Base-by-base conservation (phyloP, 2,797 vertebrate species). In the Sarcophilus harrisii region DNA sequence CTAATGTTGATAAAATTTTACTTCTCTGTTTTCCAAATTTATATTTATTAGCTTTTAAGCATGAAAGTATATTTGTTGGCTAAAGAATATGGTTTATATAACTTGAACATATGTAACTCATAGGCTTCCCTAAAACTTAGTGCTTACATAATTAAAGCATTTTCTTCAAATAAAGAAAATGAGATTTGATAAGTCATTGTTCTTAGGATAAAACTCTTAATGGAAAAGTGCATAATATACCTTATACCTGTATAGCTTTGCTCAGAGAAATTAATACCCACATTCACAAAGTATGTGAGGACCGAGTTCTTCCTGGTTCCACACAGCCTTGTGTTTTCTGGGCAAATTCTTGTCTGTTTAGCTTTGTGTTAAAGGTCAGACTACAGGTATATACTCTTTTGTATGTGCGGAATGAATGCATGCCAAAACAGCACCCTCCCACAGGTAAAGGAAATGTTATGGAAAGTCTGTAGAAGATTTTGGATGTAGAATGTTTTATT, bases 81-180 rank as follows among this genome's bases (percentile, higher is more conserved):
- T 90, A 54, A 94, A 57, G 52, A 90, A 54, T 92, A 57, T 94
- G 5, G 62, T 60, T 38, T 59, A 57, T 28, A 45, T 89, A 91
- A 90, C 60, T 90, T 93, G 92, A 93, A 14, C 57, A 54, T 94
- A 90, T 60, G 2, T 90, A 90, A 81, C 54, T 38, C 73, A 93
- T 93, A 92, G 89, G 38, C 27, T 93, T 93, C 57, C 58, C 38
- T 38, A 60, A 49, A 94, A 95, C 92, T 95, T 91, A 59, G 38
- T 49, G 91, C 27, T 93, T 95, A 73, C 0, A 21, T 57, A 93
- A 91, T 62, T 93, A 9, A 0, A 92, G 92, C 66, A 58, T 62
- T 90, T 92, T 12, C 49, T 30, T 90, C n/a, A 62, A 91, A 9
- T 92, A 60, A 58, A 91, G 58, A 87, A 89, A 45, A 91, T 45